phyloP scores from a whole-genome alignment of 1,140 invertebrate genomes.

The Belonocnema kinseyi region DNA sequence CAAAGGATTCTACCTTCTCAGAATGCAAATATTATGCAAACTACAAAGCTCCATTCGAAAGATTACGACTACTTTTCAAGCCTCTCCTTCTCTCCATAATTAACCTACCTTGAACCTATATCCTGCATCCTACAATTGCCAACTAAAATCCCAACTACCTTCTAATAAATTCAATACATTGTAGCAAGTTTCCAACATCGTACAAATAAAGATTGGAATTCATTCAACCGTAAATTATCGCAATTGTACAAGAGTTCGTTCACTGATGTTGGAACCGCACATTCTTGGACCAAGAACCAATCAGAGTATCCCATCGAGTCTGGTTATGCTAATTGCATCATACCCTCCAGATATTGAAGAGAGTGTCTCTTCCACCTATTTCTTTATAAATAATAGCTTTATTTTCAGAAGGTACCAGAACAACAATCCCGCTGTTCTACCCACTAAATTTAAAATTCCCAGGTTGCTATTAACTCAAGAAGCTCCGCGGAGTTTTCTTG shows the following conservation, averaged over 20 bases:
- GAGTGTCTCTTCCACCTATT: not conserved
- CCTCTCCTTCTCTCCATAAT: no score
- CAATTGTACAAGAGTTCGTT: not conserved
- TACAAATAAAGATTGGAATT: not conserved
- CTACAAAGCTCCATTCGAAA: no score
- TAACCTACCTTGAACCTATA: no score
- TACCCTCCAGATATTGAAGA: constrained; percentile 12
- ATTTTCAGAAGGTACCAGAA: not conserved
- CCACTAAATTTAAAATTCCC: not conserved
- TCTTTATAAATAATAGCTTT: constrained; percentile 12
- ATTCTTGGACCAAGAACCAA: constrained; percentile 17
- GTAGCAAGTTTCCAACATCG: no score
- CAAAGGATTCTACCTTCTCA: no score
- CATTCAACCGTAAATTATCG: not conserved
- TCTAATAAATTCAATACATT: no score
- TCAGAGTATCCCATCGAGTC: not conserved
- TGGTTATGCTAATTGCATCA: constrained; percentile 31
- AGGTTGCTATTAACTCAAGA: not conserved
- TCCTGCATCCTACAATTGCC: no score
- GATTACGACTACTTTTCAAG: no score
- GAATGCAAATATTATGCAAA: no score
- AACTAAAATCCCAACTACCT: no score
- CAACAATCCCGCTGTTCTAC: not conserved
- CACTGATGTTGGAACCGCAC: constrained; percentile 12
- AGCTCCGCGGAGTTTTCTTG: not conserved